These are phyloP conservation scores for Anguilla pacifica DNA, from an alignment of 2,797 vertebrate genomes.

Conservation along the genomic window DNA sequence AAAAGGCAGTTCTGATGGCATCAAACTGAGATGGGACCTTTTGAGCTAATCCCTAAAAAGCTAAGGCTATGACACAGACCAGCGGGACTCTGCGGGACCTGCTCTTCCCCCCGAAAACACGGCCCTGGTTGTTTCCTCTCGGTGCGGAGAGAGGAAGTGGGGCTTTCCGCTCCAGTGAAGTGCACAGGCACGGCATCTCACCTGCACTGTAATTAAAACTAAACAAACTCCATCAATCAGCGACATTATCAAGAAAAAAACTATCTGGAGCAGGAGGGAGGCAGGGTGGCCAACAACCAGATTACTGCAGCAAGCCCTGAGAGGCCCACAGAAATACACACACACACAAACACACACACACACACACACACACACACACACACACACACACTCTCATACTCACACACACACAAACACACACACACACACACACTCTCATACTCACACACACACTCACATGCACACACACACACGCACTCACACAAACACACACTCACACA, in stretches of 20 bases:
- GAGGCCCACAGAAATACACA: background rate
- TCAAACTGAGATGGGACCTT: background rate
- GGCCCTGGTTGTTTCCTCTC: constrained; percentile 60
- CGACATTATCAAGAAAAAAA: constrained; percentile 58
- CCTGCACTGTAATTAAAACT: constrained; percentile 82
- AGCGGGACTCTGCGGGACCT: background rate
- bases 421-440: background rate
- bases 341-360: constrained; percentile 22
- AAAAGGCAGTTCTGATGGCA: background rate
- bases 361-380: constrained; percentile 3
- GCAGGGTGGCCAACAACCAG: constrained; percentile 12
- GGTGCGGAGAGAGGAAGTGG: constrained; percentile 64
- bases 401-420: background rate
- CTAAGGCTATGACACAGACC: background rate
- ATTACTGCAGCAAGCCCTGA: background rate
- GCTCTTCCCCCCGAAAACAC: background rate
- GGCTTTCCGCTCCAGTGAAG: constrained; percentile 76
- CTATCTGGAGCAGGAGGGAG: constrained; percentile 5
- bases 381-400: constrained; percentile 11
- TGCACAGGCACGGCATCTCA: constrained; percentile 71
- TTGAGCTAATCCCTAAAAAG: background rate
- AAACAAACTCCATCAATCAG: constrained; percentile 83
- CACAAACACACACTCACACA: too few species aligned
- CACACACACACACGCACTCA: too few species aligned
- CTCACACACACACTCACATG: too few species aligned